Percentiles rank a stretch among this genome's conserved stretches.
phyloP scores from a whole-genome alignment of 2,113 vertebrate species.

The Ctenodactylus gundi region DNA sequence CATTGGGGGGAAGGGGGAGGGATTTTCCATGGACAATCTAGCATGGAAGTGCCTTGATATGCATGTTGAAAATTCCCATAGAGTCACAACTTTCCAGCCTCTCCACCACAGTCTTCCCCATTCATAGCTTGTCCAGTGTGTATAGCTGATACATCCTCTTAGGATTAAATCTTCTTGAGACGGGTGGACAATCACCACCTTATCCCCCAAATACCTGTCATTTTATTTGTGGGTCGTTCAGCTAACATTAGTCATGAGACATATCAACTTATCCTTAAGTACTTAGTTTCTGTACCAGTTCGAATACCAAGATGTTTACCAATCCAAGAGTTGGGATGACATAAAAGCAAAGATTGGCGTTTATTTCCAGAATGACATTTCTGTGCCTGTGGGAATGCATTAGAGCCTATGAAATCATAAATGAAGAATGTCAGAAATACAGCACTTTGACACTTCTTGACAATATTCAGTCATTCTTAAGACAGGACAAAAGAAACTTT shows the following conservation, averaged over 20 bases:
- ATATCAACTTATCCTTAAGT: neutral
- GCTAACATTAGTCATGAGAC: neutral
- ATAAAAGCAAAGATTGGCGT: conserved; percentile 32
- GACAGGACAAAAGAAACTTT: neutral
- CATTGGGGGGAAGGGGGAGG: neutral
- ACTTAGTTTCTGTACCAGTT: neutral
- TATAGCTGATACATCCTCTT: neutral
- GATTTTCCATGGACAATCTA: neutral
- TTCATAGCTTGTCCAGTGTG: neutral
- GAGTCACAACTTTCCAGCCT: neutral
- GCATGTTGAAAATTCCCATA: neutral
- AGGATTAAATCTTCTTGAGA: neutral
- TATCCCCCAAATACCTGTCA: neutral
- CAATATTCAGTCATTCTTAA: neutral
- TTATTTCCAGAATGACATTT: conserved; percentile 19
- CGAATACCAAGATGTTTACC: neutral
- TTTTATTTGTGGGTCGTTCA: neutral
- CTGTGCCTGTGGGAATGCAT: neutral
- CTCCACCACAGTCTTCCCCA: neutral
- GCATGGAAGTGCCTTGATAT: neutral
- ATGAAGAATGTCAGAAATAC: conserved; percentile 2
- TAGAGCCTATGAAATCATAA: conserved; percentile 29
- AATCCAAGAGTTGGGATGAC: neutral
- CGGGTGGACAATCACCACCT: neutral
- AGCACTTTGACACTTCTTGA: neutral